Base-by-base conservation (phyloP, 2,888 invertebrate genomes). In the Erebia epiphron region DNA sequence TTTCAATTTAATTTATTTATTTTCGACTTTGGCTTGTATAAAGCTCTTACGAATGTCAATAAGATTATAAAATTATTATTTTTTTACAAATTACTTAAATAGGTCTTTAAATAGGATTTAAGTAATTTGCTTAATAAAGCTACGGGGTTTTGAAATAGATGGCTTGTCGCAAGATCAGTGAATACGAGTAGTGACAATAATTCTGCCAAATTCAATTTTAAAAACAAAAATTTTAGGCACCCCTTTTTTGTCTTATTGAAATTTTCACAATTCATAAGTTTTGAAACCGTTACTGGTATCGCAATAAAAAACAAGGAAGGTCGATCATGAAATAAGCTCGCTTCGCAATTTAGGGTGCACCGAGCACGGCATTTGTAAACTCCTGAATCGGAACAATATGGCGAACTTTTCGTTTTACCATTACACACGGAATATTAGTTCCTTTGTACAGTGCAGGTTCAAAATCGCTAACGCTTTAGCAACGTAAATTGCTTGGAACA, bases 341-440 rank as follows among this genome's bases (percentile, higher is more conserved):
- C 13, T 21, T 18, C 13, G 62, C 62, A 62, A 62, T 62, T 62
- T 21, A 62, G 46, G 21, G 21, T 62, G 62, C 62, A 62, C 46
- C 0, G 26, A 26, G 26, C 26, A 26, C 4, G 21, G 21, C 18
- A 62, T 18, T 62, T 21, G 62, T 14, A 21, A 21, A 49, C 18
- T 8, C 7, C 49, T 21, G 62, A 46, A 62, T 18, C 62, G 21
- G 62, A 62, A 62, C 21, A 62, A 62, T 62, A 62, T 13, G 14
- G 60, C 16, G 35, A 11, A 60, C 41, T 60, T 16, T 60, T 60
- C 10, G 60, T 41, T 62, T 46, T 61, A 16, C n/a, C 43, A 43
- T 60, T 43, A 9, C 16, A 52, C 41, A 43, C 60, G 60, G 60
- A 43, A 61, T 43, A 61, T 61, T 61, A 16, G 60, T 18, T 61